Percentiles rank a stretch among this genome's conserved stretches.
These are phyloP conservation scores for Apamea crenata DNA, from an alignment of 2,888 invertebrate species.

Conservation along the genomic window DNA sequence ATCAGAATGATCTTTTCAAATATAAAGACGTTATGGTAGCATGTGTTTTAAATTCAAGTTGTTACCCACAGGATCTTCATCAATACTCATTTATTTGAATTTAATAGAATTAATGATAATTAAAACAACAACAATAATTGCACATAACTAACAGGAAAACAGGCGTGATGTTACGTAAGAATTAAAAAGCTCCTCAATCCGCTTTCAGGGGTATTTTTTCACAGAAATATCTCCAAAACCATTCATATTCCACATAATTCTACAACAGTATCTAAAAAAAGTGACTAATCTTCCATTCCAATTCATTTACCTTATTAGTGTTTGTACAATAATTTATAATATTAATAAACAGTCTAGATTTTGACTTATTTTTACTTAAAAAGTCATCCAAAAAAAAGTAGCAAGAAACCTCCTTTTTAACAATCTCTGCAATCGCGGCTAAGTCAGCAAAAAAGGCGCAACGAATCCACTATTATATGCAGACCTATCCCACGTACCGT, in stretches of 20 bases:
- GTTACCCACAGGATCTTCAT: not conserved
- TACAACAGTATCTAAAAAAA: not conserved
- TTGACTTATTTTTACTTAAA: not conserved
- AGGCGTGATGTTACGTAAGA: not conserved
- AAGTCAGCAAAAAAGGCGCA: not conserved
- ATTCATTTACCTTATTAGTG: not conserved
- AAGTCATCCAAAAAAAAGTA: not conserved
- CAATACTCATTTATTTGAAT: not conserved
- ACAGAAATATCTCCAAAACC: not conserved
- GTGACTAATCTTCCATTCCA: not conserved
- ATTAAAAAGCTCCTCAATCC: not conserved
- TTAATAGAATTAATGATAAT: not conserved
- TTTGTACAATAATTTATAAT: not conserved
- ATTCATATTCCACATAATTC: not conserved
- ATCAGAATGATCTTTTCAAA: not conserved
- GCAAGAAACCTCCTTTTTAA: not conserved
- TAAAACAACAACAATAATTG: not conserved
- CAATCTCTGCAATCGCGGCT: not conserved
- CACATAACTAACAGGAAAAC: too few species aligned
- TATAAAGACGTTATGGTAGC: not conserved
- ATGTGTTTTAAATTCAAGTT: not conserved
- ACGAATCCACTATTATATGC: not conserved
- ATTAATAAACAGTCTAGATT: not conserved
- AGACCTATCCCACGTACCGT: conserved; percentile 16
- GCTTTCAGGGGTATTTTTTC: too few species aligned